These are phyloP conservation scores for Percopsis transmontana DNA, from an alignment of 2,113 vertebrate genomes.

Conservation along the genomic window DNA sequence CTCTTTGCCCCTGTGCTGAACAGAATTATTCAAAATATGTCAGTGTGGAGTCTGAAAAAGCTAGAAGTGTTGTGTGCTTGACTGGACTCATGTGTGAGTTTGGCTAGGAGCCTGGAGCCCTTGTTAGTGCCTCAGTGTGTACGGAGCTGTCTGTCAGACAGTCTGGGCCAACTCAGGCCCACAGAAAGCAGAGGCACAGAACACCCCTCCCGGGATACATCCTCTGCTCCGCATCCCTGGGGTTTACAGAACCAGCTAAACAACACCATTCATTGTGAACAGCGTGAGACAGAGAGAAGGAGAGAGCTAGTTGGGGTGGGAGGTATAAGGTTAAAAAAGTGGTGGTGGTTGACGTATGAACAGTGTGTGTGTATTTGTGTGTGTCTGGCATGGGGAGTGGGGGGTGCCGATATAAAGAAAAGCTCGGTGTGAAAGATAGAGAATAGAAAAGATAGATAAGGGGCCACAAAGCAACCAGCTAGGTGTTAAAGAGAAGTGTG, in stretches of 20 bases:
- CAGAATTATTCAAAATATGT: constrained; percentile 26
- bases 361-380: no score
- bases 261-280: constrained; percentile 36
- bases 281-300: background rate
- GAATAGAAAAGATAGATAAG: background rate
- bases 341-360: background rate
- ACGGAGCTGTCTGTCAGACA: constrained; percentile 37
- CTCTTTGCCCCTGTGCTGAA: constrained; percentile 2
- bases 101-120: constrained; percentile 39
- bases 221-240: constrained; percentile 53
- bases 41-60: constrained; percentile 27
- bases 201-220: constrained; percentile 52
- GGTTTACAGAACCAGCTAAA: constrained; percentile 29
- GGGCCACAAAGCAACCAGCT: constrained; percentile 4
- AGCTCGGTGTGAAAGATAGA: background rate
- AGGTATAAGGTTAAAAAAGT: background rate
- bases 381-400: background rate
- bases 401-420: constrained; percentile 16
- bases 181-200: constrained; percentile 55
- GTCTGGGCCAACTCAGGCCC: constrained; percentile 48
- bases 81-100: constrained; percentile 52
- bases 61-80: constrained; percentile 44
- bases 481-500: constrained; percentile 17
- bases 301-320: background rate
- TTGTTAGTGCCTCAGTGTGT: constrained; percentile 21